Evolutionary conservation across 2,797 vertebrate genomes (phyloP), one percentile per base, ranked within the genome.

Genomic region (Acanthurus tractus): DNA sequence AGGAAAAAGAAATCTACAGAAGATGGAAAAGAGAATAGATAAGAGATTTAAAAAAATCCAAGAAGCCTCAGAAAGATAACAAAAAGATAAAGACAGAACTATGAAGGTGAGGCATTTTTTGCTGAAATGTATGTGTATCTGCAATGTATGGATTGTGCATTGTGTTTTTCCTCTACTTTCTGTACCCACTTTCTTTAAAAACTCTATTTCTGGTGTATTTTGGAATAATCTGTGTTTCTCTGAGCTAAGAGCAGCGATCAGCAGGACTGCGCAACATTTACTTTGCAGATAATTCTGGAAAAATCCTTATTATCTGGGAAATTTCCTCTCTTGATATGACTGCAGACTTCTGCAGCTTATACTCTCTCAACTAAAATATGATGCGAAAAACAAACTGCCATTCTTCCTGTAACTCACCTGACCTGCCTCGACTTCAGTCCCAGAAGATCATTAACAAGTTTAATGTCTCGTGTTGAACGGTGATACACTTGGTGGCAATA

Each of bases 401-500:
- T 38, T 17, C 40, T 23, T 34, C 10, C 50, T 25, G 53, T 84
- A 63, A 80, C 61, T 84, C 80, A 82, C 63, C 55, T 70, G 50
- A 20, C 53, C 67, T 55, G 63, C 42, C n/a, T 70, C 74, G 34
- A 61, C 50, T 72, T 74, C n/a, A 64, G 25, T 77, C 57, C 45
- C 45, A 49, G 40, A 63, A 57, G 54, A 70, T 69, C 74, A 71
- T 87, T 83, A 83, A 67, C 68, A 83, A 65, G 65, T 78, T 74
- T 79, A 84, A 76, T 78, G 80, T 75, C 50, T 78, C 63, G 23
- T 69, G 61, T 63, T 76, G 72, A 76, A 89, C 22, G 75, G 65
- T 71, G 80, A 85, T 75, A 70, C 67, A 72, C 73, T 81, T 58
- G 76, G 56, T 81, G 64, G 65, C 77, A 73, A 62, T 82, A 85